Percentiles rank a stretch among this genome's conserved stretches.
These are phyloP conservation scores for Danio kyathit DNA, from an alignment of 2,797 vertebrate genomes.

Conservation along the genomic window DNA sequence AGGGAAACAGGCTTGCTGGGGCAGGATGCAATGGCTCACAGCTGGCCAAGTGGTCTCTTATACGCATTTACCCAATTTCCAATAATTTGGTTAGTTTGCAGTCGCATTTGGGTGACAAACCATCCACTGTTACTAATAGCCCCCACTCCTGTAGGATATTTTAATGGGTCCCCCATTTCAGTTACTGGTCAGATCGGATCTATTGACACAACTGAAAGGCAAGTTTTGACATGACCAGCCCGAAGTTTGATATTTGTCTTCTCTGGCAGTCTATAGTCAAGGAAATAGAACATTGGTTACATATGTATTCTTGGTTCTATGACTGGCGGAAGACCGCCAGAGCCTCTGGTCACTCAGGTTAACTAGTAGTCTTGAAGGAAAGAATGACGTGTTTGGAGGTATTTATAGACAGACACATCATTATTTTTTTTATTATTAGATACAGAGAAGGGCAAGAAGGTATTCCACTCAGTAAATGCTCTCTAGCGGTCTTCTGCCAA, in stretches of 20 bases:
- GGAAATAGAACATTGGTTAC: no score
- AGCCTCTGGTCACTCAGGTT: not conserved
- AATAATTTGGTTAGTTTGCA: not conserved
- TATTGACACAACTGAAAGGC: no score
- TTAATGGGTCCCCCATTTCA: no score
- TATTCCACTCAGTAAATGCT: not conserved
- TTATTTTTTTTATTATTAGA: not conserved
- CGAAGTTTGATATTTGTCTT: no score
- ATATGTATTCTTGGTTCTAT: not conserved
- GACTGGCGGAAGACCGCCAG: not conserved
- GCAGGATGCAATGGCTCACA: conserved; percentile 4
- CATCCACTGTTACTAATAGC: not conserved
- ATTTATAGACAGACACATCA: not conserved
- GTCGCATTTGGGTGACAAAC: conserved; percentile 25
- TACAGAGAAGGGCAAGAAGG: not conserved
- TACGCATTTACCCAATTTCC: not conserved
- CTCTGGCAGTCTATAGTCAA: no score
- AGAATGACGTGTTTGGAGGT: not conserved
- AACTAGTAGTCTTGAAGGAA: not conserved
- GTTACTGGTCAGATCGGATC: no score
- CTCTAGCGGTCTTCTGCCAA: not conserved
- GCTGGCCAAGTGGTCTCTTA: not conserved
- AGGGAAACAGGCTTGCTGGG: not conserved
- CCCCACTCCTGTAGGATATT: no score
- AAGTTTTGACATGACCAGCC: no score